Conservation (phyloP, 2,888 invertebrate species). For the Melikaiella ostensackeni region DNA sequence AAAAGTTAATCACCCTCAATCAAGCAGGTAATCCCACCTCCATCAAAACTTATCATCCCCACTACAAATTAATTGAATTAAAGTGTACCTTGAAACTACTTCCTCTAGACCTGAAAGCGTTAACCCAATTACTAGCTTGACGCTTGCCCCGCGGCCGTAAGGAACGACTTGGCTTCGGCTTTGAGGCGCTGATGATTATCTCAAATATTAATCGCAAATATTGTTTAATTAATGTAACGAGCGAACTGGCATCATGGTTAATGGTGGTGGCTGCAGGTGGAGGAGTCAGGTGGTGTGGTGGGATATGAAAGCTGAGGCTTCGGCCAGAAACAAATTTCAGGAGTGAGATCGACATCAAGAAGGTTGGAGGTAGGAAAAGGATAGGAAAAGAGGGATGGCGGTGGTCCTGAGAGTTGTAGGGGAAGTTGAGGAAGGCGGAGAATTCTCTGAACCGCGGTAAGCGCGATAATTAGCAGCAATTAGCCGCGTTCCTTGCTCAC, state of each 20-base stretch:
- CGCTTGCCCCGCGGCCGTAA: constrained; percentile 37
- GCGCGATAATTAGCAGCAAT: constrained; percentile 75
- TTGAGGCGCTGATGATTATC: constrained; percentile 73
- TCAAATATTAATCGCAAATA: constrained; percentile 75
- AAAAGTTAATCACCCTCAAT: neutral
- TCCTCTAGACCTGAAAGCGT: constrained; percentile 44
- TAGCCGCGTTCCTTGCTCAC: constrained; percentile 67
- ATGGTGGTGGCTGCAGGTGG: constrained; percentile 42
- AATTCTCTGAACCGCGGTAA: constrained; percentile 61
- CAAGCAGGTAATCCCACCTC: neutral
- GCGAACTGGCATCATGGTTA: constrained; percentile 53
- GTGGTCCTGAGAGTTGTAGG: constrained; percentile 34
- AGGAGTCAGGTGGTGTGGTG: constrained; percentile 44
- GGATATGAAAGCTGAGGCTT: constrained; percentile 48
- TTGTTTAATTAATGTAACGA: constrained; percentile 74
- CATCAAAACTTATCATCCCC: constrained; percentile 2
- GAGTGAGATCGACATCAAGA: constrained; percentile 44
- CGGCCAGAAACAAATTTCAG: constrained; percentile 50
- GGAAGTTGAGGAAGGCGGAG: constrained; percentile 42
- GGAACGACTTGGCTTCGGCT: constrained; percentile 53
- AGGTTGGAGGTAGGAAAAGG: constrained; percentile 35
- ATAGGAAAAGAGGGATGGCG: constrained; percentile 36
- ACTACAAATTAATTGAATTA: neutral
- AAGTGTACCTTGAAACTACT: constrained; percentile 35
- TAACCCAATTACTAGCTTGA: constrained; percentile 62